A percentile compares a stretch with the other conserved stretches of the same genome.
phyloP scores from a whole-genome alignment of 1,140 invertebrate genomes.

The Ceratitis capitata region DNA sequence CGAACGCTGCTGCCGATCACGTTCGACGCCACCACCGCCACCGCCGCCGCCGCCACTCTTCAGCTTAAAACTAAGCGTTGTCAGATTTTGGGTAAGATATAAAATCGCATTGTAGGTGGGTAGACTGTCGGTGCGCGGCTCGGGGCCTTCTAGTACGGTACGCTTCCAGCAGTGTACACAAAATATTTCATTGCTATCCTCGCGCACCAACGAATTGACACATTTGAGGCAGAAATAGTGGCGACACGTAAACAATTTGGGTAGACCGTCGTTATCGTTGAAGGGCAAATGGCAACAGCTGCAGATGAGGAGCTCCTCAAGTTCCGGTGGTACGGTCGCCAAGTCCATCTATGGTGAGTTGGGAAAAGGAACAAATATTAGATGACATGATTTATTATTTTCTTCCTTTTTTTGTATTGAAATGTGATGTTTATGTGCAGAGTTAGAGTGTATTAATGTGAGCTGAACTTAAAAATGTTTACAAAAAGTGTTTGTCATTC shows the following conservation, averaged over 20 bases:
- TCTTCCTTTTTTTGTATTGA: too few species aligned
- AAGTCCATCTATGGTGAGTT: constrained; percentile 65
- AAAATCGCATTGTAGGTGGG: constrained; percentile 74
- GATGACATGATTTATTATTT: too few species aligned
- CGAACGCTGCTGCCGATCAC: constrained; percentile 41
- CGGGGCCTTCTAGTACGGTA: constrained; percentile 70
- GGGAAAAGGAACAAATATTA: neutral
- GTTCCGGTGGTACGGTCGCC: constrained; percentile 69
- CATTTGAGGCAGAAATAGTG: constrained; percentile 81
- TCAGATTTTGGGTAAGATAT: constrained; percentile 66
- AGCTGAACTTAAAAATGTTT: too few species aligned
- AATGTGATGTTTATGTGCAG: too few species aligned
- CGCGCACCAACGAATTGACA: constrained; percentile 72
- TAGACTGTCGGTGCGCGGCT: constrained; percentile 72
- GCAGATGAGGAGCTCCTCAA: constrained; percentile 77
- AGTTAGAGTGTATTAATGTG: too few species aligned
- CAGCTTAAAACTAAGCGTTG: constrained; percentile 5
- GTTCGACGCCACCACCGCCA: too few species aligned
- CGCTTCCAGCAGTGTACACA: constrained; percentile 77
- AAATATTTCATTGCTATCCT: constrained; percentile 73
- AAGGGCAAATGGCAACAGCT: constrained; percentile 75
- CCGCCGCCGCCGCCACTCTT: too few species aligned
- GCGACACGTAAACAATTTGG: constrained; percentile 79
- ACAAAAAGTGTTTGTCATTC: too few species aligned
- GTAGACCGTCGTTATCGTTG: constrained; percentile 75